phyloP scores from a whole-genome alignment of 1,140 invertebrate species.

The Drosophila yakuba region DNA sequence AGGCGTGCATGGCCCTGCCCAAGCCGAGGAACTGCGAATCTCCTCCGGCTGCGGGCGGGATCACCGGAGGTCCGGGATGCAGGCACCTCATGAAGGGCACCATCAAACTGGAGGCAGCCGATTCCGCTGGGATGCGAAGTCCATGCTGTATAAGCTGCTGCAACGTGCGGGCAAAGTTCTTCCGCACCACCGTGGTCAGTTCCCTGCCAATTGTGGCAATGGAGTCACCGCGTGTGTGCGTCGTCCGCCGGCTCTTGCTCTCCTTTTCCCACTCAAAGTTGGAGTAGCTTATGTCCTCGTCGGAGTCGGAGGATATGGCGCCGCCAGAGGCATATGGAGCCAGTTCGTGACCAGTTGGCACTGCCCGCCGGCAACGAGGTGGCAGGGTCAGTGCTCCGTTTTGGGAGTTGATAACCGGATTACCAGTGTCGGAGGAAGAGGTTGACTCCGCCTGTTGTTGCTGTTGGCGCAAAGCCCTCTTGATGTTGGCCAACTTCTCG shows the following conservation, averaged over 20 bases:
- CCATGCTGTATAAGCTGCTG: slow-evolving; percentile 98
- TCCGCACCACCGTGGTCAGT: slow-evolving; percentile 94
- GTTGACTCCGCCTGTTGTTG: slow-evolving; percentile 24
- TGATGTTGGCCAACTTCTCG: slow-evolving; percentile 77
- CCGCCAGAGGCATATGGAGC: slow-evolving; percentile 55
- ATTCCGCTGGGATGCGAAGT: slow-evolving; percentile 88
- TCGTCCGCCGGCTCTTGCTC: slow-evolving; percentile 56
- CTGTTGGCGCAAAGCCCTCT: slow-evolving; percentile 62
- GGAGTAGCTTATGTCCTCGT: slow-evolving; percentile 84
- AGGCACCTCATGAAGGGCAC: slow-evolving; percentile 97
- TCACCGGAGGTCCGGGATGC: slow-evolving; percentile 75
- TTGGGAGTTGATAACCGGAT: slow-evolving; percentile 48
- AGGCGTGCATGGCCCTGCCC: slow-evolving; percentile 90
- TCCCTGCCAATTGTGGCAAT: slow-evolving; percentile 86
- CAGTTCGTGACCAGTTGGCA: slow-evolving; percentile 61
- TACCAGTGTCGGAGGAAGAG: not conserved
- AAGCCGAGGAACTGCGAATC: slow-evolving; percentile 78
- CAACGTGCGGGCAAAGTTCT: slow-evolving; percentile 94
- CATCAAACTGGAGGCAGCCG: slow-evolving; percentile 85
- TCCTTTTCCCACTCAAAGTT: slow-evolving; percentile 74
- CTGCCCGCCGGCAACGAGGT: slow-evolving; percentile 61
- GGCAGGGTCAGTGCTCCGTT: slow-evolving; percentile 85
- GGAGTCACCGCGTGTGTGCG: slow-evolving; percentile 85
- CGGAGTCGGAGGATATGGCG: slow-evolving; percentile 70
- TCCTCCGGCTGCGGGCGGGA: not conserved